A percentile compares a stretch with the other conserved stretches of the same genome.
These are phyloP conservation scores for Cryptotis parvus DNA, from an alignment of 2,113 vertebrate species.

Conservation along the genomic window DNA sequence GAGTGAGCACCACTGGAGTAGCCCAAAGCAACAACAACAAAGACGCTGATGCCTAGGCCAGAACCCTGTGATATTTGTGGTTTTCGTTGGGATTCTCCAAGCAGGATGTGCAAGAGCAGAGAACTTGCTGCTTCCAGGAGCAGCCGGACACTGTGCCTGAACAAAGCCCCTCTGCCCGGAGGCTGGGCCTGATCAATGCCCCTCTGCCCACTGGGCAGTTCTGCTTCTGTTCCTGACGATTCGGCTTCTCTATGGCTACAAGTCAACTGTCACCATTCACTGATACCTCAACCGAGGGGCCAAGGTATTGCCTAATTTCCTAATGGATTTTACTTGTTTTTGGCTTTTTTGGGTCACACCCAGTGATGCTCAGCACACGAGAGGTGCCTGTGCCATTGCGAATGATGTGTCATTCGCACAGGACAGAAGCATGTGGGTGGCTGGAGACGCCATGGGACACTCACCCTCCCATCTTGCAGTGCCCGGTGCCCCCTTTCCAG, in stretches of 20 bases:
- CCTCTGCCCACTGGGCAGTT: background rate
- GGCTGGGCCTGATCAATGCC: too few relatives aligned
- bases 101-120: too few relatives aligned
- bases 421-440: too few relatives aligned
- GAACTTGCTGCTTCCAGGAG: background rate
- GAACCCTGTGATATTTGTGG: too few relatives aligned
- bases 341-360: too few relatives aligned
- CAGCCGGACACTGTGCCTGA: background rate
- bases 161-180: background rate
- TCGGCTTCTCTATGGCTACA: background rate
- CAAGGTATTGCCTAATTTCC: background rate
- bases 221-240: background rate
- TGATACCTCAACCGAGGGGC: background rate
- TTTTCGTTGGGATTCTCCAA: too few relatives aligned
- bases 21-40: too few relatives aligned
- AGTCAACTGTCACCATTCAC: background rate
- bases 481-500: slow-evolving; percentile 95
- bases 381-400: too few relatives aligned
- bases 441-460: background rate
- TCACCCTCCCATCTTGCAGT: slow-evolving; percentile 96
- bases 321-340: background rate
- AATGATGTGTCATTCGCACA: too few relatives aligned
- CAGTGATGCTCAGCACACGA: too few relatives aligned
- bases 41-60: too few relatives aligned
- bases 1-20: too few relatives aligned